Base-by-base conservation (phyloP, 2,888 invertebrate genomes). In the Cantharis rufa region DNA sequence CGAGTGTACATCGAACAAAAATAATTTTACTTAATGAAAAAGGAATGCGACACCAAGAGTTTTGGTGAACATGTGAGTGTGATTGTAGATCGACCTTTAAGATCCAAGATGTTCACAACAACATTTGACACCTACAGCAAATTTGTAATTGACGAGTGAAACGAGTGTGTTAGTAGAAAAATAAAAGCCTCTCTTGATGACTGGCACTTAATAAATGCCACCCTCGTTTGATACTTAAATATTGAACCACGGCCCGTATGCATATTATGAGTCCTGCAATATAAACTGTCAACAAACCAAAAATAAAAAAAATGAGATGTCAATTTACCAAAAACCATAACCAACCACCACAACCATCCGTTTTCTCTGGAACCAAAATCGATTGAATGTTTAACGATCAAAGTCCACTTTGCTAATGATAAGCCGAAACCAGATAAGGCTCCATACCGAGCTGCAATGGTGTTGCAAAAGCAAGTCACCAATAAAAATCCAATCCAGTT, bases 401-500 rank as follows among this genome's bases (percentile, higher is more conserved):
- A 92, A 32, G 97, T 97, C 97, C 97, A 98, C 89, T 98, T 98
- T 81, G 97, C 96, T 80, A 98, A 91, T 7, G 97, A 97, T 15
- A 98, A 90, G 1, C 97, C 97, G 86, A 98, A 97, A 74, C 97
- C 97, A 66, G 97, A 95, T 70, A 98, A 89, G 1, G 97, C 97
- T 24, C 98, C 97, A 87, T 97, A 97, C 83, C 97, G 93, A 28
- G 96, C 96, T 62, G 97, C 97, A 84, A 97, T 96, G 71, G 97
- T 97, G 88, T 97, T 96, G 86, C 96, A 96, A 90, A 97, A 96
- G 86, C 97, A 98, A 92, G 97, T 95, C 82, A 97, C 91, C 86
- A 97, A 91, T 82, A 98, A 89, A 88, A 98, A 97, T 13, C 98
- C 98, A 86, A 98, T 94, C 97, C 97, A 98, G 90, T 98, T 98